Percentiles rank a stretch among this genome's conserved stretches.
Evolutionary conservation across 64 coral and sea anemone species (phyloP).

Genomic region (Montipora foliosa): DNA sequence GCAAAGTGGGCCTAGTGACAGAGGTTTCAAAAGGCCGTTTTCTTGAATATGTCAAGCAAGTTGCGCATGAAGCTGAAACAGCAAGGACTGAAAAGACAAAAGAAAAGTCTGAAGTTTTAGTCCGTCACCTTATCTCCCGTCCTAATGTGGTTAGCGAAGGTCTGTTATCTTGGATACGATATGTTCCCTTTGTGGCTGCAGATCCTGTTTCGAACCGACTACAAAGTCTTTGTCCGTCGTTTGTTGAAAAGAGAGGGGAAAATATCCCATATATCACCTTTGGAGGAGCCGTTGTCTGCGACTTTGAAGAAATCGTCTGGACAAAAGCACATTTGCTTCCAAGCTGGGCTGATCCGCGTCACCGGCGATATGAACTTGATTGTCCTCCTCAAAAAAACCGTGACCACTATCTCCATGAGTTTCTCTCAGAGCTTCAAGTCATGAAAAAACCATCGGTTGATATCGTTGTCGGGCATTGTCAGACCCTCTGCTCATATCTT

Average conservation of each 20-base stretch:
- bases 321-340: slow-evolving; percentile 48
- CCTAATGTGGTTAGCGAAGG: not conserved
- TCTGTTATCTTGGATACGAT: not conserved
- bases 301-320: slow-evolving; percentile 38
- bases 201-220: not conserved
- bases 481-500: not conserved
- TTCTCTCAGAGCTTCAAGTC: slow-evolving; percentile 8
- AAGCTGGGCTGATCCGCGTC: not conserved
- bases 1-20: slow-evolving; percentile 6
- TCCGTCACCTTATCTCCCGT: slow-evolving; percentile 11
- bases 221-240: not conserved
- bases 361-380: not conserved
- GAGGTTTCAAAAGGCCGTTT: not conserved
- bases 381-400: not conserved
- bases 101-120: slow-evolving; percentile 10
- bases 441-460: slow-evolving; percentile 10
- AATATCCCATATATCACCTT: slow-evolving; percentile 17
- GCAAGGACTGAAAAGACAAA: not conserved
- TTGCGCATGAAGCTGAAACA: slow-evolving; percentile 27
- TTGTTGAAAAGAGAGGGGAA: not conserved
- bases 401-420: not conserved
- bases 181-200: slow-evolving; percentile 24
- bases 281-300: not conserved
- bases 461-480: slow-evolving; percentile 47
- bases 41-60: not conserved